Conservation (phyloP, 2,888 invertebrate genomes). For the Mellilla xanthometata region DNA sequence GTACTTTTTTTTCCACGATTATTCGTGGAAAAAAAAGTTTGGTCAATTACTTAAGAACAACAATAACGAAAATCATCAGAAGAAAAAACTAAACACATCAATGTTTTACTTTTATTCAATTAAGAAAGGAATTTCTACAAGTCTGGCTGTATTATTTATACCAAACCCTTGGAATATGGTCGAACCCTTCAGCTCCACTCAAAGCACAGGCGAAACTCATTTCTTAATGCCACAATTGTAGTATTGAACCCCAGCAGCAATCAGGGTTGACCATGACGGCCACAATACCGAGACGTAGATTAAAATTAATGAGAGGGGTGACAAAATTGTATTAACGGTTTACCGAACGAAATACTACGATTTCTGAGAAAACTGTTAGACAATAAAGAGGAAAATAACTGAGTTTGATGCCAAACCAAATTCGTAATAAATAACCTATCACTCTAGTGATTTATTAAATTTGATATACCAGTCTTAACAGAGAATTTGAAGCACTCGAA, state of each 20-base stretch:
- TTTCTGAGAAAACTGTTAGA: conserved; percentile 3
- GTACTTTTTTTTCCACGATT: neutral
- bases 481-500: no score
- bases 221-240: conserved; percentile 38
- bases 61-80: conserved; percentile 6
- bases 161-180: conserved; percentile 5
- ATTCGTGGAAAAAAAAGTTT: neutral
- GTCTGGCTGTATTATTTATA: conserved; percentile 10
- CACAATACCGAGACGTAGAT: conserved; percentile 46
- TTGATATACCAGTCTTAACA: no score
- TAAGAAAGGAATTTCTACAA: conserved; percentile 6
- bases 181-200: conserved; percentile 27
- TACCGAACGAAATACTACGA: conserved; percentile 14
- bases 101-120: conserved; percentile 19
- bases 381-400: neutral
- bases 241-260: conserved; percentile 47
- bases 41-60: conserved; percentile 6
- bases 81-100: conserved; percentile 10
- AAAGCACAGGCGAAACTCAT: conserved; percentile 25
- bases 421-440: no score
- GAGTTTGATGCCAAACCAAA: no score
- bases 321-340: conserved; percentile 54
- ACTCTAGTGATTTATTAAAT: no score
- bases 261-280: conserved; percentile 45
- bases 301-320: conserved; percentile 57